phyloP scores from a whole-genome alignment of 2,797 vertebrate genomes.

The Molossus molossus region DNA sequence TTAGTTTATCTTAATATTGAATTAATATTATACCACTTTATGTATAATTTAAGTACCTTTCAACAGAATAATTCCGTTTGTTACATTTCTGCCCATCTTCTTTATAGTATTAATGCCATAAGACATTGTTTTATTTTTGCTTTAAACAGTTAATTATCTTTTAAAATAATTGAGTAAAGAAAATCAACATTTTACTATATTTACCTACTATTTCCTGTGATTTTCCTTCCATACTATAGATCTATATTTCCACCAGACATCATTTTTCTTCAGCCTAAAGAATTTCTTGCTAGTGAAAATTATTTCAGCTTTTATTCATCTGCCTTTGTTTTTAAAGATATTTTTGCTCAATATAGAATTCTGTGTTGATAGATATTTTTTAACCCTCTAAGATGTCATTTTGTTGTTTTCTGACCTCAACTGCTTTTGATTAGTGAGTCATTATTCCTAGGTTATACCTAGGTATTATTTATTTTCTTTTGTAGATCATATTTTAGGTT shows the following conservation, averaged over 20 bases:
- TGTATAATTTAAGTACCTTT: neutral
- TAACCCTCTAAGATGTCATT: too few relatives aligned
- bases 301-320: neutral
- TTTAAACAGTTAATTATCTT: neutral
- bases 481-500: neutral
- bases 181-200: neutral
- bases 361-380: too few relatives aligned
- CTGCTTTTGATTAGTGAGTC: slow-evolving; percentile 17
- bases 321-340: slow-evolving; percentile 22
- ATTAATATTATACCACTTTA: neutral
- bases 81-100: neutral
- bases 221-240: neutral
- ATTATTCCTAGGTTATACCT: neutral
- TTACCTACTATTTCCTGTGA: neutral
- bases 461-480: slow-evolving; percentile 5
- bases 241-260: neutral
- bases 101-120: neutral
- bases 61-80: neutral
- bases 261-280: slow-evolving; percentile 3
- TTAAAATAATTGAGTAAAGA: neutral
- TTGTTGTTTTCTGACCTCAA: too few relatives aligned
- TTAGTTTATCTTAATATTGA: neutral
- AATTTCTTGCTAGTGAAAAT: slow-evolving; percentile 35
- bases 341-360: neutral
- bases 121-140: neutral